Percentiles rank a stretch among this genome's conserved stretches.
Evolutionary conservation across 2,888 invertebrate species (phyloP).

Genomic region (Cosmorhoe ocellata): DNA sequence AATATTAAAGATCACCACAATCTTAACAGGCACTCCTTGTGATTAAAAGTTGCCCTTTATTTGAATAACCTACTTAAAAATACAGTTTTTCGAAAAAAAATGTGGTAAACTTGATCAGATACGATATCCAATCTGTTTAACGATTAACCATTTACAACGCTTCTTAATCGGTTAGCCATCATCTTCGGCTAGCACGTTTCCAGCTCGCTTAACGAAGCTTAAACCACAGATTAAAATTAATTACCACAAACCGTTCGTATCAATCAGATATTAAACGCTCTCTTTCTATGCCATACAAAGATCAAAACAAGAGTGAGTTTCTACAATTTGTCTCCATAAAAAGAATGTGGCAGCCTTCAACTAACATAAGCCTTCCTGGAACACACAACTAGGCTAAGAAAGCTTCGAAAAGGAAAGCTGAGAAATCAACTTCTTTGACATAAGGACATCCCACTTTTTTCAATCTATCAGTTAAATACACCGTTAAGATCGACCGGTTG

Average conservation of each 20-base stretch:
- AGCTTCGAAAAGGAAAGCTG: conserved; percentile 34
- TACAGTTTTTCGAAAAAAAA: too few species aligned
- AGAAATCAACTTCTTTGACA: conserved; percentile 9
- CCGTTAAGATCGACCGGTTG: conserved; percentile 20
- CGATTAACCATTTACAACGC: conserved; percentile 28
- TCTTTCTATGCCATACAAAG: conserved; percentile 2
- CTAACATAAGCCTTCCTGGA: conserved; percentile 23
- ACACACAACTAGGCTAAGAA: conserved; percentile 25
- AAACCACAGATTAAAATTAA: conserved; percentile 5
- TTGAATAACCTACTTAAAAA: too few species aligned
- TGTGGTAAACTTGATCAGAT: not conserved
- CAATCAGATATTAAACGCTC: not conserved
- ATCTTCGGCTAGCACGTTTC: not conserved
- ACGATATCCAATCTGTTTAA: conserved; percentile 10
- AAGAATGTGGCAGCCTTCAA: conserved; percentile 1
- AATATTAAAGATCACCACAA: too few species aligned
- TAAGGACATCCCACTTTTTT: conserved; percentile 25
- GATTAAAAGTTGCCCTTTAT: too few species aligned
- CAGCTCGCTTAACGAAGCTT: conserved; percentile 9
- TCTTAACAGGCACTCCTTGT: too few species aligned
- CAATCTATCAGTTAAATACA: conserved; percentile 15
- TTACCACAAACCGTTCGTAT: not conserved
- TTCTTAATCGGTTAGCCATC: conserved; percentile 20
- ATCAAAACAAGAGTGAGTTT: not conserved
- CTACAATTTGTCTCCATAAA: conserved; percentile 12